phyloP scores from a whole-genome alignment of 2,113 vertebrate species.

The Edolisoma coerulescens region DNA sequence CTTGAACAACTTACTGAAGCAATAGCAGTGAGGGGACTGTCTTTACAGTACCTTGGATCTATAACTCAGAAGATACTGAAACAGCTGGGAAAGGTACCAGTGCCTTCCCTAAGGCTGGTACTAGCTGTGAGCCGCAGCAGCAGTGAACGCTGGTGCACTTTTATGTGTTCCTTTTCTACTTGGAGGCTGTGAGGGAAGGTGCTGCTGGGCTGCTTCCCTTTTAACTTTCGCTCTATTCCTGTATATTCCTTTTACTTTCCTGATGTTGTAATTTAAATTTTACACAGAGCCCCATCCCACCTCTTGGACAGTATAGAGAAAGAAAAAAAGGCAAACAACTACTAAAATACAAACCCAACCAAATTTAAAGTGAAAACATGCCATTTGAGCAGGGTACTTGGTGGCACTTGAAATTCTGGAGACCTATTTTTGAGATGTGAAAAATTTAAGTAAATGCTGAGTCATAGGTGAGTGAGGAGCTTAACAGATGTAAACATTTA shows the following conservation, averaged over 20 bases:
- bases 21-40: slow-evolving; percentile 64
- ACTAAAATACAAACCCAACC: neutral
- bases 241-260: slow-evolving; percentile 64
- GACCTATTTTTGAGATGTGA: slow-evolving; percentile 75
- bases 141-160: slow-evolving; percentile 54
- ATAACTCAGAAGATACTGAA: slow-evolving; percentile 40
- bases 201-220: slow-evolving; percentile 53
- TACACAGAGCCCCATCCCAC: slow-evolving; percentile 51
- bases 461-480: slow-evolving; percentile 73
- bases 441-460: slow-evolving; percentile 70
- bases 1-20: slow-evolving; percentile 66
- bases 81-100: slow-evolving; percentile 26
- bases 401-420: slow-evolving; percentile 69
- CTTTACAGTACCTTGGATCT: slow-evolving; percentile 16
- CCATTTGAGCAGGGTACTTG: slow-evolving; percentile 50
- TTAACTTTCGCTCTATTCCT: slow-evolving; percentile 58
- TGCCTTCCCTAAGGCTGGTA: slow-evolving; percentile 26
- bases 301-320: slow-evolving; percentile 49
- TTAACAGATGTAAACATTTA: slow-evolving; percentile 91
- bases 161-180: slow-evolving; percentile 64
- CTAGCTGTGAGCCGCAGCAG: slow-evolving; percentile 25
- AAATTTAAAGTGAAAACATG: slow-evolving; percentile 4
- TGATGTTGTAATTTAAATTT: slow-evolving; percentile 68
- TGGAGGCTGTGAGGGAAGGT: slow-evolving; percentile 55
- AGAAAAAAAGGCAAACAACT: neutral